Percentiles rank a stretch among this genome's conserved stretches.
Evolutionary conservation across 2,113 vertebrate species (phyloP).

Genomic region (Coptodon bakossiorum): DNA sequence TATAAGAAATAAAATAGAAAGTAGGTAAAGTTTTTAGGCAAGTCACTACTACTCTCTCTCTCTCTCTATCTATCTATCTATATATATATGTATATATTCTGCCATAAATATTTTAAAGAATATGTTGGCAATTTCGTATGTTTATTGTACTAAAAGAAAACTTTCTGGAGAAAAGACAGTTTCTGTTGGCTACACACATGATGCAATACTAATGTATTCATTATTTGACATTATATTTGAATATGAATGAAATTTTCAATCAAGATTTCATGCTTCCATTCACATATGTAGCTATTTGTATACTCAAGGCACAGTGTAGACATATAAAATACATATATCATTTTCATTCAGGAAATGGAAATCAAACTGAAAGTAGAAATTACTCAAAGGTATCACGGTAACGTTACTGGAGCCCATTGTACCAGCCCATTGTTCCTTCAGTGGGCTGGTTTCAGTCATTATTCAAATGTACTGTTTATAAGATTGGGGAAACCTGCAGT

Average conservation of each 20-base stretch:
- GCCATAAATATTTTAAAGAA: neutral
- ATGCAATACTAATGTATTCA: conserved; percentile 46
- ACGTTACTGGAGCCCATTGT: too few species aligned
- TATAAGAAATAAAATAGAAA: neutral
- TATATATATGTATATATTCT: too few species aligned
- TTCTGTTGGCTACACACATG: neutral
- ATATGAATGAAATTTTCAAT: conserved; percentile 27
- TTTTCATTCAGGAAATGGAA: neutral
- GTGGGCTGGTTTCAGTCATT: too few species aligned
- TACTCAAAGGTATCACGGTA: neutral
- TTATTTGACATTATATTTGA: conserved; percentile 41
- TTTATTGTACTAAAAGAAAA: neutral
- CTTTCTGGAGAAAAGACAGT: neutral
- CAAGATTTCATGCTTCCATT: neutral
- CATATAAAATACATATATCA: neutral
- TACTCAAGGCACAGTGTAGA: neutral
- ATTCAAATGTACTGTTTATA: too few species aligned
- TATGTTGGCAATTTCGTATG: neutral
- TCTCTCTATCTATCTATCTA: accelerated
- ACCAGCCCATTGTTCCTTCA: too few species aligned
- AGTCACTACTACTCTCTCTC: neutral
- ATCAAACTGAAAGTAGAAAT: neutral
- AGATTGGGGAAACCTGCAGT: too few species aligned
- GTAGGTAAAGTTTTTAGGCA: neutral
- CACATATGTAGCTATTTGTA: neutral